Conservation (phyloP, 2,113 vertebrate genomes). For the Bagarius yarrelli region DNA sequence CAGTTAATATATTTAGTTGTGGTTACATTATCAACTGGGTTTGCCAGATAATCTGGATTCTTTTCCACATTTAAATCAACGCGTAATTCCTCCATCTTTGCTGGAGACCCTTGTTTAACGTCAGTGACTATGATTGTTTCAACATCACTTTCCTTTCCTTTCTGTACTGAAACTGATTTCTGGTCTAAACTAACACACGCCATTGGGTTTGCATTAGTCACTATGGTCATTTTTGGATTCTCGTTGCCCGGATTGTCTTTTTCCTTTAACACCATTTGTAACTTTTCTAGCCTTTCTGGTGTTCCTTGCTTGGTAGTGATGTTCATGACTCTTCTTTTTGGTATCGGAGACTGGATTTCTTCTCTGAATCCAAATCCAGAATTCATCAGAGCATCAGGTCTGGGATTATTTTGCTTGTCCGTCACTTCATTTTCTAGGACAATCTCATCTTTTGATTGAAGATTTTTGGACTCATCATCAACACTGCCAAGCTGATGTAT, state of each 20-base stretch:
- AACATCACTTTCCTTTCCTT: not conserved
- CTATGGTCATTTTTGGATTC: not conserved
- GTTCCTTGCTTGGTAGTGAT: not conserved
- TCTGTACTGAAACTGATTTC: not conserved
- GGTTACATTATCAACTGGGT: not conserved
- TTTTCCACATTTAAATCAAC: not conserved
- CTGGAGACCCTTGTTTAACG: not conserved
- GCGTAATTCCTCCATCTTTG: not conserved
- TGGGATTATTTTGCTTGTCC: not conserved
- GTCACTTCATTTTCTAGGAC: not conserved
- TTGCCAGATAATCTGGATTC: not conserved
- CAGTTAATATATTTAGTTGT: not conserved
- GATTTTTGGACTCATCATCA: not conserved
- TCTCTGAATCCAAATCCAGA: constrained; percentile 9
- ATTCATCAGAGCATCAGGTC: not conserved
- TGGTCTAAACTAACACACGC: not conserved
- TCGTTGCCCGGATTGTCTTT: not conserved
- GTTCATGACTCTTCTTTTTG: constrained; percentile 6
- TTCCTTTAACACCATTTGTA: not conserved
- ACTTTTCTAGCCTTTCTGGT: not conserved
- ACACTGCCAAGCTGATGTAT: not conserved
- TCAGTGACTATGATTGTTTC: not conserved
- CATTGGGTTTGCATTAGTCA: not conserved
- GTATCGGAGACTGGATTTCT: not conserved
- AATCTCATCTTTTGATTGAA: not conserved